These are phyloP conservation scores for Homarus americanus DNA, from an alignment of 1,140 invertebrate genomes.

Conservation along the genomic window DNA sequence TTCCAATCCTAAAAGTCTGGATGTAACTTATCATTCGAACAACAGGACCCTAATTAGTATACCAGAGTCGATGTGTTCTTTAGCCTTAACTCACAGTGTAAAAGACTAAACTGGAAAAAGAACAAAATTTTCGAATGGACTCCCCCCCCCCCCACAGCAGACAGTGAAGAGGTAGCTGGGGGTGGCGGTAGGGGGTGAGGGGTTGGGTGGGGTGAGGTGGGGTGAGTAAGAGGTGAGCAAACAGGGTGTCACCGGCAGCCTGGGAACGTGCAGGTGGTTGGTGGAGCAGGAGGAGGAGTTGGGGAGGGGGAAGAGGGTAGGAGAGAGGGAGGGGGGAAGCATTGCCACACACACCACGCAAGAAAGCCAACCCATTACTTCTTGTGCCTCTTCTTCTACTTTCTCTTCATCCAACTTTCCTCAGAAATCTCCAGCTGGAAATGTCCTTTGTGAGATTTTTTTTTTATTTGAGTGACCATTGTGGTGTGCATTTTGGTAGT, in stretches of 20 bases:
- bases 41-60: no score
- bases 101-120: no score
- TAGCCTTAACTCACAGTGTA: no score
- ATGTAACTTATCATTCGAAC: no score
- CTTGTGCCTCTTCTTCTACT: not conserved
- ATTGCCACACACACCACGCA: not conserved
- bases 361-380: not conserved
- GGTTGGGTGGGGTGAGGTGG: not conserved
- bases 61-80: no score
- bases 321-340: not conserved
- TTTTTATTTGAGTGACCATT: no score
- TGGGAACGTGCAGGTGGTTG: constrained; percentile 25
- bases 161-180: no score
- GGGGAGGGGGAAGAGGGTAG: not conserved
- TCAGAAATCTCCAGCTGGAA: not conserved
- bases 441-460: not conserved
- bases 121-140: no score
- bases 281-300: not conserved
- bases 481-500: no score
- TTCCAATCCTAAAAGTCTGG: no score
- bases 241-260: constrained; percentile 23
- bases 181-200: not conserved
- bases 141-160: no score
- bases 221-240: constrained; percentile 37
- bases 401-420: not conserved